Evolutionary conservation across 2,888 invertebrate genomes (phyloP), one percentile per base, ranked within the genome.

Genomic region (Hirtodrosophila duncani): DNA sequence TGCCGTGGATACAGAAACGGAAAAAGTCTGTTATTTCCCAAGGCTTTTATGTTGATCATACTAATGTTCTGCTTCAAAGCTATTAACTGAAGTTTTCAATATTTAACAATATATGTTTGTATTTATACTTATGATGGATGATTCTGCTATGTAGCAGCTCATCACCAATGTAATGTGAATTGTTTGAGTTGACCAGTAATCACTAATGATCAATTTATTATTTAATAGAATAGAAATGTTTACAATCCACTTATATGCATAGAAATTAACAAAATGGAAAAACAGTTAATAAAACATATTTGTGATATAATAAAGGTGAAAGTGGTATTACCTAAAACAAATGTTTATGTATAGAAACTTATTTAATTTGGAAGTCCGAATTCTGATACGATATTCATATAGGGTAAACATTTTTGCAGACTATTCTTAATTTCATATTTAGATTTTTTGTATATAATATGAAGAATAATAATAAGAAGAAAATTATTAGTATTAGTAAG

Each of bases 351-450:
- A 33, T 44, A 43, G 42, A 44, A 29, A n/a, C n/a, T 61, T 58
- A 16, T 41, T 50, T 53, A 41, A 49, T 57, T 46, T 44, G 29
- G 36, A 41, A 33, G 8, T n/a, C 11, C 17, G 3, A 8, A 52
- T 13, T 17, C 1, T 62, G 71, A 78, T 82, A 80, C 83, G 83
- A 83, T 83, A 84, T 84, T 84, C 83, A 82, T 70, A 63, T 59
- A 39, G 48, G 18, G 33, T 23, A 26, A 23, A 7, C n/a, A 5
- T n/a, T n/a, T n/a, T n/a, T n/a, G n/a, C n/a, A n/a, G n/a, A n/a
- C n/a, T n/a, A n/a, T n/a, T n/a, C n/a, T n/a, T n/a, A n/a, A n/a
- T n/a, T n/a, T n/a, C n/a, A n/a, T n/a, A n/a, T n/a, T n/a, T n/a
- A n/a, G n/a, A n/a, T n/a, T n/a, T n/a, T n/a, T n/a, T n/a, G n/a